Conservation (phyloP, 2,888 invertebrate genomes). For the Eristalis intricaria region DNA sequence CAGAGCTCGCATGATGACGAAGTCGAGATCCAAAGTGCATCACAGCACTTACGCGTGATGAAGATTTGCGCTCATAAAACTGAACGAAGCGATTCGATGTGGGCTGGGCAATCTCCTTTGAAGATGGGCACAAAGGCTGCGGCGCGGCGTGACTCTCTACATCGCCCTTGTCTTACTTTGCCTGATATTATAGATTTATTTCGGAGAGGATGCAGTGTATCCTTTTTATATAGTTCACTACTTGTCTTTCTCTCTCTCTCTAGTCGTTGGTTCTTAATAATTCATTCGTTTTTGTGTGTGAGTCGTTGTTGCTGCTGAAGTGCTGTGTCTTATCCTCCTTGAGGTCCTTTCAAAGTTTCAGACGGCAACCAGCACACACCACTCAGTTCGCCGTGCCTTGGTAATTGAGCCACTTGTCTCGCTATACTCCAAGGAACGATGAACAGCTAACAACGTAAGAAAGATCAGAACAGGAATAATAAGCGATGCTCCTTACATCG, state of each 20-base stretch:
- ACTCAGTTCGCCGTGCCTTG: conserved; percentile 37
- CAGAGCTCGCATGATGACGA: conserved; percentile 45
- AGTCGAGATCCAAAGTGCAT: conserved; percentile 34
- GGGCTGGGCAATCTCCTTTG: conserved; percentile 22
- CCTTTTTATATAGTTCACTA: conserved; percentile 7
- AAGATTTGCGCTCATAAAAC: not conserved
- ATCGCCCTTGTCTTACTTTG: conserved; percentile 17
- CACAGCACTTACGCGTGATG: conserved; percentile 8
- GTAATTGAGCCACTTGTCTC: conserved; percentile 66
- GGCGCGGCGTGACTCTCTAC: not conserved
- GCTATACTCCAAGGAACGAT: conserved; percentile 15
- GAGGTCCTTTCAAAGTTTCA: conserved; percentile 45
- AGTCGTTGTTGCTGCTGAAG: conserved; percentile 1
- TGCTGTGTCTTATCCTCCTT: conserved; percentile 31
- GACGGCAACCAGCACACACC: conserved; percentile 19
- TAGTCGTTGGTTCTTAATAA: conserved; percentile 34
- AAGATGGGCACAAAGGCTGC: conserved; percentile 12
- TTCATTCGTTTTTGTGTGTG: conserved; percentile 24
- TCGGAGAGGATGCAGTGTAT: conserved; percentile 12
- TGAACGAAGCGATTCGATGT: conserved; percentile 1
- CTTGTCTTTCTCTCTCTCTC: not conserved
- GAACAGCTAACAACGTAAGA: conserved; percentile 14
- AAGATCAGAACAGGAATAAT: conserved; percentile 51
- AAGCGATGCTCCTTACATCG: conserved; percentile 46
- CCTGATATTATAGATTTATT: conserved; percentile 38